A percentile compares a stretch with the other conserved stretches of the same genome.
These are phyloP conservation scores for Pelagia noctiluca DNA, from an alignment of 30 jellyfish, hydroid and myxozoan species.

Conservation along the genomic window DNA sequence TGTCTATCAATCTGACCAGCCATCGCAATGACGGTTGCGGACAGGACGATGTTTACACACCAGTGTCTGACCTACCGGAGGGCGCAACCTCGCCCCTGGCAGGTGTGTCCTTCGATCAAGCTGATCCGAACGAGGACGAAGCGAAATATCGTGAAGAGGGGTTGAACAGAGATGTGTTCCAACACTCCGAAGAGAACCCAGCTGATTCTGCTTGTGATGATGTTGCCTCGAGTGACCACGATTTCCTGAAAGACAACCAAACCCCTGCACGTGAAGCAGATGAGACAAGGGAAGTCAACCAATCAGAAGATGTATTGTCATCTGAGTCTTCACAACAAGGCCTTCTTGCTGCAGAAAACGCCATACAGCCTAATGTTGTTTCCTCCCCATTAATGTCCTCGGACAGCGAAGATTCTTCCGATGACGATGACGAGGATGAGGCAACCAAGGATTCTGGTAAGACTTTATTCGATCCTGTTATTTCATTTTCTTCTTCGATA, in stretches of 20 bases:
- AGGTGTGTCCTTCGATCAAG: conserved; percentile 17
- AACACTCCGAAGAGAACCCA: conserved; percentile 61
- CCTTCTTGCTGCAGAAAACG: not conserved
- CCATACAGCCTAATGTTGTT: conserved; percentile 46
- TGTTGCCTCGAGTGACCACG: not conserved
- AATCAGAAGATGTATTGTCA: not conserved
- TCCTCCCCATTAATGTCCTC: conserved; percentile 62
- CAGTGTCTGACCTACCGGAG: conserved; percentile 69
- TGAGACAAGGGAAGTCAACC: not conserved
- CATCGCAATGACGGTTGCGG: not conserved
- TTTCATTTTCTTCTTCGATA: too few relatives aligned
- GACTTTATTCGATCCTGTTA: not conserved
- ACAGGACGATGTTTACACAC: conserved; percentile 50
- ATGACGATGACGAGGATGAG: conserved; percentile 19
- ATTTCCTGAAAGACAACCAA: not conserved
- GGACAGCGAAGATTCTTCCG: conserved; percentile 22
- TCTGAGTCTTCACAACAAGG: not conserved
- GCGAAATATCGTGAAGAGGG: conserved; percentile 5
- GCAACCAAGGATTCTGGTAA: not conserved
- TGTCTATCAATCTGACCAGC: not conserved
- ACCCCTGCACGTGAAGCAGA: not conserved
- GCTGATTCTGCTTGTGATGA: conserved; percentile 56
- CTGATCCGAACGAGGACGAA: not conserved
- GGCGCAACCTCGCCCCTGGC: conserved; percentile 50
- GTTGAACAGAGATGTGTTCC: conserved; percentile 29